phyloP scores from a whole-genome alignment of 2,113 vertebrate genomes.

The Hemicordylus capensis region DNA sequence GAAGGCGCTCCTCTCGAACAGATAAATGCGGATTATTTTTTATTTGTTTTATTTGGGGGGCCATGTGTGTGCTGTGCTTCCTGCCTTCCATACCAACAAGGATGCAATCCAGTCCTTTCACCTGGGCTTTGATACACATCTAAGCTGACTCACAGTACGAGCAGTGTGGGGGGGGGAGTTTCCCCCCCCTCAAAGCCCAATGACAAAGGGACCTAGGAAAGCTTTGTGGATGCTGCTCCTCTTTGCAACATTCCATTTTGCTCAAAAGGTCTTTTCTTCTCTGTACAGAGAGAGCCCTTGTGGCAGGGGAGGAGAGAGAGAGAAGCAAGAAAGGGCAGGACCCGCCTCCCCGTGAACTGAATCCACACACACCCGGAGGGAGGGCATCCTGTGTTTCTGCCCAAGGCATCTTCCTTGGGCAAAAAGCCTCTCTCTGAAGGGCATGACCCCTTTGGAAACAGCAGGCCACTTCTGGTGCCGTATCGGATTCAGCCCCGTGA shows the following conservation, averaged over 20 bases:
- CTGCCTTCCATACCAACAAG: background rate
- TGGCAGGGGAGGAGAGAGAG: rapidly evolving
- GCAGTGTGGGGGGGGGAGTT: rapidly evolving
- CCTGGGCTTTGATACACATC: background rate
- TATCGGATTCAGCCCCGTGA: rapidly evolving
- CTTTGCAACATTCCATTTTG: slow-evolving; percentile 41
- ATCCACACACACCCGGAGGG: slow-evolving; percentile 28
- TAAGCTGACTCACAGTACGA: rapidly evolving
- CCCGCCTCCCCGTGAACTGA: background rate
- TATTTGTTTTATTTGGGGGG: too few species aligned
- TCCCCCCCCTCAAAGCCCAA: rapidly evolving
- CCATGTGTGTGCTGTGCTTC: too few species aligned
- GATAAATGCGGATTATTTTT: background rate
- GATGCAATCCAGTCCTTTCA: rapidly evolving
- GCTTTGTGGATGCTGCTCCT: background rate
- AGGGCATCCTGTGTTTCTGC: rapidly evolving
- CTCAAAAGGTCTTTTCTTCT: background rate
- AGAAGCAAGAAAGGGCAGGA: background rate
- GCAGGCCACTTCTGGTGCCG: slow-evolving; percentile 9
- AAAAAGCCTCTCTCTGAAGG: rapidly evolving
- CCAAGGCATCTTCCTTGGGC: slow-evolving; percentile 9
- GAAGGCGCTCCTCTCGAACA: too few species aligned
- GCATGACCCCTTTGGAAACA: rapidly evolving
- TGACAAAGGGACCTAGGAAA: background rate
- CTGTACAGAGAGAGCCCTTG: rapidly evolving